These are phyloP conservation scores for Drepana falcataria DNA, from an alignment of 2,888 invertebrate species.

Conservation along the genomic window DNA sequence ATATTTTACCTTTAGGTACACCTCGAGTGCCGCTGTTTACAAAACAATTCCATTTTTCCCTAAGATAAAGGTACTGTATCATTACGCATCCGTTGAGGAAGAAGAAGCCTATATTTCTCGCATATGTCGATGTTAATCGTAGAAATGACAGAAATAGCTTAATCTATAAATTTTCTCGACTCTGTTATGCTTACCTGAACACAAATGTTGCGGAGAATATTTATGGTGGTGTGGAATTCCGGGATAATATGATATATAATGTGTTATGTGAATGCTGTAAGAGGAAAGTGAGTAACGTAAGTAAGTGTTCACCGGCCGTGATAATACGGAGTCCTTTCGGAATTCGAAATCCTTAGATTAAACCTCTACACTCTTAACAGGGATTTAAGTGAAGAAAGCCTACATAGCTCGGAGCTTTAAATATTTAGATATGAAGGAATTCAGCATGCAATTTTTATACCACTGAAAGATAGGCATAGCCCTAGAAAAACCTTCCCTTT, in stretches of 20 bases:
- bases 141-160: slow-evolving; percentile 1
- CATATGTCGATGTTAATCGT: neutral
- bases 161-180: slow-evolving; percentile 7
- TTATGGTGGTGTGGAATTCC: slow-evolving; percentile 3
- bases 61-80: neutral
- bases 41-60: neutral
- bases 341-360: no score
- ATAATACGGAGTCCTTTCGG: no score
- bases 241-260: neutral
- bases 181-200: slow-evolving; percentile 6
- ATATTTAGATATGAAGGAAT: no score
- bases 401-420: no score
- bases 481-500: no score
- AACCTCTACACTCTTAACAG: no score
- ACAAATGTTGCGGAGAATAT: slow-evolving; percentile 9
- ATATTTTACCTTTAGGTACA: neutral
- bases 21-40: neutral
- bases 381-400: no score
- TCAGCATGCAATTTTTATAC: no score
- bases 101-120: neutral
- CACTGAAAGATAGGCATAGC: no score
- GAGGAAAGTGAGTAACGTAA: no score
- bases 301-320: no score
- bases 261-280: neutral
- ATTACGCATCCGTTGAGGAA: neutral